Conservation (phyloP, 2,797 vertebrate genomes). For the Betta splendens region DNA sequence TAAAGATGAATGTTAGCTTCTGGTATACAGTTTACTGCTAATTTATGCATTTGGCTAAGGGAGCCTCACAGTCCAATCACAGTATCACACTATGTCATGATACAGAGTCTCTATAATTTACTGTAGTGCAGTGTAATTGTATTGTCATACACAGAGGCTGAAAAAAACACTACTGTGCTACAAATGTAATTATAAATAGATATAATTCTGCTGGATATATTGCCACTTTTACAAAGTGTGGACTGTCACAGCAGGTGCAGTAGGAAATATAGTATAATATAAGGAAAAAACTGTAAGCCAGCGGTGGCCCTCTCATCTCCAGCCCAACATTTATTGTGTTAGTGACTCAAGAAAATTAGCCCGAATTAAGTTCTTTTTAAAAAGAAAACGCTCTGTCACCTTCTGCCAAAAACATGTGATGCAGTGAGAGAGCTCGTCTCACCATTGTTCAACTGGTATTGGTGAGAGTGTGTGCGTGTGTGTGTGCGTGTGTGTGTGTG, state of each 20-base stretch:
- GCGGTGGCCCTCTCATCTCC: constrained; percentile 19
- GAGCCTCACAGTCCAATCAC: neutral
- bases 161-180: too few species aligned
- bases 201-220: constrained; percentile 16
- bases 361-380: constrained; percentile 43
- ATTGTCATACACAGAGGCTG: too few species aligned
- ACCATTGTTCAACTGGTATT: constrained; percentile 60
- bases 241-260: too few species aligned
- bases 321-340: too few species aligned
- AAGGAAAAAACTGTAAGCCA: too few species aligned
- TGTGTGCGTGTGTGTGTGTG: constrained; percentile 38
- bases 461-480: constrained; percentile 61
- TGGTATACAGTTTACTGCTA: constrained; percentile 9
- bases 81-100: neutral
- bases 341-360: constrained; percentile 25
- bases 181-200: too few species aligned
- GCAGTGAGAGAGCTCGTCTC: constrained; percentile 44
- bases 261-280: constrained; percentile 21
- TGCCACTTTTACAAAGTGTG: too few species aligned
- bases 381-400: constrained; percentile 52
- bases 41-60: neutral
- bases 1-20: constrained; percentile 26
- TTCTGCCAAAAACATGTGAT: constrained; percentile 61
- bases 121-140: constrained; percentile 4
- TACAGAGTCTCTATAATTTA: neutral